These are phyloP conservation scores for Mechanitis messenoides DNA, from an alignment of 2,888 invertebrate genomes.

Conservation along the genomic window DNA sequence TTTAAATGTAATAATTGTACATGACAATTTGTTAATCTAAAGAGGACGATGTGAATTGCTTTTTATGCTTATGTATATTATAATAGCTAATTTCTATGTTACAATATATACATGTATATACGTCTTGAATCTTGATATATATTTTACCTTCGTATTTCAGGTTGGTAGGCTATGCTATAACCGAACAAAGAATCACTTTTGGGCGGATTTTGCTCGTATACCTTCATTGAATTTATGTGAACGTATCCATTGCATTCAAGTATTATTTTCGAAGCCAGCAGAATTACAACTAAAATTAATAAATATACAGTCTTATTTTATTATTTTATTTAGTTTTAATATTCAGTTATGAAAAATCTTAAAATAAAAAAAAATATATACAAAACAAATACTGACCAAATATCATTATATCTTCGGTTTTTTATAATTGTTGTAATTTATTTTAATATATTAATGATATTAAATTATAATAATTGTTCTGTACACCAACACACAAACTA, in stretches of 20 bases:
- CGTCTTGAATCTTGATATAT: neutral
- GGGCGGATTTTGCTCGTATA: constrained; percentile 21
- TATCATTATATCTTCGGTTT: too few relatives aligned
- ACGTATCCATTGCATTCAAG: constrained; percentile 27
- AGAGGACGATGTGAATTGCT: neutral
- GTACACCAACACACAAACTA: too few relatives aligned
- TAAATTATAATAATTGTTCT: too few relatives aligned
- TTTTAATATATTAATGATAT: too few relatives aligned
- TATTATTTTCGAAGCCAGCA: neutral
- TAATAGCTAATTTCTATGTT: neutral
- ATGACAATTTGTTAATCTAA: neutral
- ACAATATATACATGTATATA: too few relatives aligned
- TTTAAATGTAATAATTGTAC: constrained; percentile 16
- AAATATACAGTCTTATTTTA: too few relatives aligned
- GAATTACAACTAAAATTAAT: neutral
- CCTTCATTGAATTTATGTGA: constrained; percentile 28
- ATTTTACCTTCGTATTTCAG: constrained; percentile 31
- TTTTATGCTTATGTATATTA: neutral
- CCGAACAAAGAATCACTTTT: constrained; percentile 43
- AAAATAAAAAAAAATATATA: neutral
- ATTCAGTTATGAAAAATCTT: neutral
- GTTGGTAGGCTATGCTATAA: constrained; percentile 42
- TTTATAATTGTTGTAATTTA: too few relatives aligned
- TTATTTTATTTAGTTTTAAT: too few relatives aligned
- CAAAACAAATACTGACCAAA: too few relatives aligned